Evolutionary conservation across 2,888 invertebrate genomes (phyloP).

Genomic region (Hetaerina titia): DNA sequence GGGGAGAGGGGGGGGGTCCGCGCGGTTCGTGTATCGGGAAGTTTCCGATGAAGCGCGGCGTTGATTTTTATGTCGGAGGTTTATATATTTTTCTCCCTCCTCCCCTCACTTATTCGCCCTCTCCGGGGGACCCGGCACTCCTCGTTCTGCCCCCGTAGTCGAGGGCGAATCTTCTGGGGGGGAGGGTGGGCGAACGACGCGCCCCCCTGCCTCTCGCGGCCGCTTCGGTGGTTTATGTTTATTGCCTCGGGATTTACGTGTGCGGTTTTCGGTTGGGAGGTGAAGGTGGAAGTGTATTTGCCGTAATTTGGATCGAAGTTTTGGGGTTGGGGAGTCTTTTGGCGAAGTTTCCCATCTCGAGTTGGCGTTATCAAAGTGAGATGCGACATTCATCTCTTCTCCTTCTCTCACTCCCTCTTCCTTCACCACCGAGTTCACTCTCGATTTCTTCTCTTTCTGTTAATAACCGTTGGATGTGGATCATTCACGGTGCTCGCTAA

Average conservation of each 20-base stretch:
- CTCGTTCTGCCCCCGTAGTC: too few species aligned
- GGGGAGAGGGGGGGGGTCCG: not conserved
- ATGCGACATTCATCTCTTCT: not conserved
- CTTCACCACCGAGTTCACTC: not conserved
- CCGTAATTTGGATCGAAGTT: not conserved
- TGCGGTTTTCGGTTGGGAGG: not conserved
- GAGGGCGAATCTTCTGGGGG: not conserved
- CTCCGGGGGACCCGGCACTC: not conserved
- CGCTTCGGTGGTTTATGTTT: not conserved
- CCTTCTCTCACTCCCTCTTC: not conserved
- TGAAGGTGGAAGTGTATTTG: not conserved
- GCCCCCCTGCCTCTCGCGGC: too few species aligned
- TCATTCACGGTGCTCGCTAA: not conserved
- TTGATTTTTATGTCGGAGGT: not conserved
- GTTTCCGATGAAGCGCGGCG: not conserved
- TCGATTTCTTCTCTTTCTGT: not conserved
- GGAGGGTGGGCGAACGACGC: not conserved
- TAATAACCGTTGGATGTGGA: not conserved
- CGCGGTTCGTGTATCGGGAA: not conserved
- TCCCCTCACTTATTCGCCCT: not conserved
- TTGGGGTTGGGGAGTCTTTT: not conserved
- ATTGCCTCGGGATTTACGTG: not conserved
- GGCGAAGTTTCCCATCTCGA: not conserved
- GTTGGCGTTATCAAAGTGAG: not conserved
- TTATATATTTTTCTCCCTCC: not conserved